phyloP scores from a whole-genome alignment of 2,797 vertebrate species.

The Salarias fasciatus region DNA sequence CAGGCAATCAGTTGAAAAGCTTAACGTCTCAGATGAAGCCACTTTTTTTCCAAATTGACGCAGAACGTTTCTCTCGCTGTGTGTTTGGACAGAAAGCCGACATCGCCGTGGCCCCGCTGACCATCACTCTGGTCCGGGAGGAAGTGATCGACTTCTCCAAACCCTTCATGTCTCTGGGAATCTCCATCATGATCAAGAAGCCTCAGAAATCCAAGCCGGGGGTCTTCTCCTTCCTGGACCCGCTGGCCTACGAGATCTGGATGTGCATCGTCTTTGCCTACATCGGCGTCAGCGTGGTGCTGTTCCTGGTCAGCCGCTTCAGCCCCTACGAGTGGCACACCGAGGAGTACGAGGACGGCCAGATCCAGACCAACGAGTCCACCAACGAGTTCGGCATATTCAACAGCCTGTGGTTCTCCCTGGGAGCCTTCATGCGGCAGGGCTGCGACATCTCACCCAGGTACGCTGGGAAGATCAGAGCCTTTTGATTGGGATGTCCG shows the following conservation, averaged over 20 bases:
- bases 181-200: constrained; percentile 99
- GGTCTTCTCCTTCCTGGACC: constrained; percentile 99
- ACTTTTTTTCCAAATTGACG: too few species aligned
- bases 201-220: constrained; percentile 99
- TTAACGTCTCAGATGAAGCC: too few species aligned
- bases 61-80: neutral
- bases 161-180: constrained; percentile 99
- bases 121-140: constrained; percentile 98
- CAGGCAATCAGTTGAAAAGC: neutral
- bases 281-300: constrained; percentile 99
- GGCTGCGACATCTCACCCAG: constrained; percentile 90
- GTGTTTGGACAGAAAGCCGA: constrained; percentile 92
- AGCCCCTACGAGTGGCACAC: constrained; percentile 99
- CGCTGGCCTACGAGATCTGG: constrained; percentile 99
- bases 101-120: constrained; percentile 97
- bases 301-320: constrained; percentile 99
- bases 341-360: constrained; percentile 98
- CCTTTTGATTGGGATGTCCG: neutral
- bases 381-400: constrained; percentile 99
- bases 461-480: constrained; percentile 75
- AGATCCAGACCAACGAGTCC: constrained; percentile 98
- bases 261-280: constrained; percentile 99
- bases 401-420: constrained; percentile 98
- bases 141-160: constrained; percentile 99
- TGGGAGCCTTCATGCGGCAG: constrained; percentile 90